Evolutionary conservation across 30 jellyfish, hydroid and myxozoan species (phyloP), one percentile per base, ranked within the genome.

Genomic region (Cassiopea xamachana): DNA sequence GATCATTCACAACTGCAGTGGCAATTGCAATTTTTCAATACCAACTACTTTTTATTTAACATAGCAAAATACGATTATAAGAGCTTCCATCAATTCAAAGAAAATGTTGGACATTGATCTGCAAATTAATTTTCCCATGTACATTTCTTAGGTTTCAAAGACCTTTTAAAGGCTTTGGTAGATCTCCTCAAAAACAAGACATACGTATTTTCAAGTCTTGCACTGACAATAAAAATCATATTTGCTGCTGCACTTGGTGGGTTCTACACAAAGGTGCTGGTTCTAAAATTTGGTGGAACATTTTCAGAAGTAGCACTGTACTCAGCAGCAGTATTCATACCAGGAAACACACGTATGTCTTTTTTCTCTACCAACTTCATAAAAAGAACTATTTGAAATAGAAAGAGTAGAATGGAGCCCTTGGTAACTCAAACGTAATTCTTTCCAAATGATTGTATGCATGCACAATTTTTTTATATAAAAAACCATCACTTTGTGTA

Each of bases 251-350:
- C 97, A 0, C 48, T 91, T 45, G 93, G 92, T 7, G 81, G 97
- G 0, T 95, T 95, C 85, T 77, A 90, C 69, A 77, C 98, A 27
- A 95, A 95, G 47, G 46, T 95, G 2, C 81, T 95, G 58, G 79
- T 90, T 39, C 67, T 91, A 15, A 95, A 95, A 81, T 95, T 95
- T 84, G 98, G 97, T 59, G 94, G 93, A 15, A 69, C 92, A 13
- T 84, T 78, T 19, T 62, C 83, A 18, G 78, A 77, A 39, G 94
- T 96, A 46, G 97, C 97, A 1, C 69, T 86, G 47, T 62, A 46
- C 27, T 83, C 93, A 14, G 96, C 97, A 10, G 94, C 89, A 46
- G 93, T 95, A 2, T 71, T 87, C 69, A 64, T 90, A 17, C 98
- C 98, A 18, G 92, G 93, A 62, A 82, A 82, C 19, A 62, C 71